Evolutionary conservation across 2,113 vertebrate species (phyloP).

Genomic region (Scortum barcoo): DNA sequence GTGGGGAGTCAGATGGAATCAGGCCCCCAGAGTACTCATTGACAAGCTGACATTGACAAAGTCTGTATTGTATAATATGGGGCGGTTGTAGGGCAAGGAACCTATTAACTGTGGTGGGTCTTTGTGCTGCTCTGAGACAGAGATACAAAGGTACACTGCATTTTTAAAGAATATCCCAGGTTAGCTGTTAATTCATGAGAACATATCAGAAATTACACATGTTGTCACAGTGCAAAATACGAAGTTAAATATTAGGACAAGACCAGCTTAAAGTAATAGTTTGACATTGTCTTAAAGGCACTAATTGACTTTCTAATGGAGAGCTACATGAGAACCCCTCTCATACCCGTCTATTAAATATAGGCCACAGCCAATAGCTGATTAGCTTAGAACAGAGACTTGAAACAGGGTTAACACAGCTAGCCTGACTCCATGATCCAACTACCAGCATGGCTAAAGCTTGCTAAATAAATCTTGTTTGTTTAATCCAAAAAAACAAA

Average conservation of each 20-base stretch:
- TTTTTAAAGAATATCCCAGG: neutral
- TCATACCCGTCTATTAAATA: neutral
- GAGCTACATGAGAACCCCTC: neutral
- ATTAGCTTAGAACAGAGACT: neutral
- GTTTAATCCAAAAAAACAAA: conserved; percentile 11
- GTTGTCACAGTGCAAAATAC: neutral
- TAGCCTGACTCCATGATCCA: neutral
- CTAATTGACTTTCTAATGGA: too few relatives aligned
- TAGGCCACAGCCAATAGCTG: neutral
- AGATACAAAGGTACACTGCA: neutral
- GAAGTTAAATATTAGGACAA: neutral
- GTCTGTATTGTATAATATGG: conserved; percentile 62
- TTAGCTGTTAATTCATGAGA: neutral
- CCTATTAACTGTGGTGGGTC: conserved; percentile 53
- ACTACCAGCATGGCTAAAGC: neutral
- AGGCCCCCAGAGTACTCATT: conserved; percentile 63
- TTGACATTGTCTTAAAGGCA: neutral
- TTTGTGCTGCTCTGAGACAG: conserved; percentile 34
- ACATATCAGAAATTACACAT: neutral
- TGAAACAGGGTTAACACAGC: neutral
- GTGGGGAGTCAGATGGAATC: conserved; percentile 49
- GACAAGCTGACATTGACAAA: conserved; percentile 76
- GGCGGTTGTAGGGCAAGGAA: conserved; percentile 69
- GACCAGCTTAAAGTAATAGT: neutral
- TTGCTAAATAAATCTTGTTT: neutral